Evolutionary conservation across 1,140 invertebrate species (phyloP), one percentile per base, ranked within the genome.

Genomic region (Macrosteles quadrilineatus): DNA sequence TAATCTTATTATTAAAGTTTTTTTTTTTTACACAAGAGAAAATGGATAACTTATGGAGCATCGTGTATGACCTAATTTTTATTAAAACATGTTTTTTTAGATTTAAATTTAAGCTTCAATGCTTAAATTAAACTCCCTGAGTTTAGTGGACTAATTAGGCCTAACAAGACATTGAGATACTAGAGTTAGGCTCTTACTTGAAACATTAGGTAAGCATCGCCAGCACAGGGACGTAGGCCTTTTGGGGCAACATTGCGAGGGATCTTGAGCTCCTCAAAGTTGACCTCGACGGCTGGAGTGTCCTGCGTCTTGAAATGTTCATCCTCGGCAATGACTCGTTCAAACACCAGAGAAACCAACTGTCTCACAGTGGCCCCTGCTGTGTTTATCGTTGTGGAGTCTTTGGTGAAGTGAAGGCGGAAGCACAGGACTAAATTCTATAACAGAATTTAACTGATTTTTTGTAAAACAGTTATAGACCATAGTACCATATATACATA

Each of bases 281-380:
- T 90, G 45, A 89, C 83, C 78, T 87, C 86, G 65, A 80, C 76
- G 14, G 69, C 67, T 68, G 66, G n/a, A 76, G 74, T 62, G 59
- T 71, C 53, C 4, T 71, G 64, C 19, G 32, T 31, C 31, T 70
- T 57, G 21, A 77, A 78, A 76, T 84, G 81, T 67, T 90, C 85
- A 78, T 90, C 87, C 77, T 92, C 91, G 32, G 86, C 84, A 45
- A 95, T 85, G 17, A 97, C 95, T 68, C 97, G 83, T 80, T 99
- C 98, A 85, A 98, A 99, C 0, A 99, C 95, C 50, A 96, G 83
- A 47, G 94, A 95, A n/a, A 98, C 96, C 50, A 99, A 82, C 79
- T 99, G 98, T 53, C 97, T 84, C 2, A 99, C 94, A 27, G 97
- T 98, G 12, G 98, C 98, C 29, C 96, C 96, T 1, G 97, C 97